A percentile compares a stretch with the other conserved stretches of the same genome.
Conservation (phyloP, 2,797 vertebrate genomes). For the Gorsachius magnificus region DNA sequence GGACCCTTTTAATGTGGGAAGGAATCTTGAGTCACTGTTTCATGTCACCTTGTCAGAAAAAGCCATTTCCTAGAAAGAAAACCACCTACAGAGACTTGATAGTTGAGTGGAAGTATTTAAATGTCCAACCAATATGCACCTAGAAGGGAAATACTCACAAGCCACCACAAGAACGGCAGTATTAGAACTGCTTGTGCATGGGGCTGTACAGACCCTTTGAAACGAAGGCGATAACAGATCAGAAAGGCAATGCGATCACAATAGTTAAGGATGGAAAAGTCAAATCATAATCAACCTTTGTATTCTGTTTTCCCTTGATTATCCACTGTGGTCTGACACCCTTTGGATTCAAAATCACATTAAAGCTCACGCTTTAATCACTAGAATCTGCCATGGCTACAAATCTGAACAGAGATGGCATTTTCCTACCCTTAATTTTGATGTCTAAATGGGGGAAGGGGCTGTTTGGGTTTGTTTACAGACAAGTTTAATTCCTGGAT, state of each 20-base stretch:
- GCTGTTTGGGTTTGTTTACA: background rate
- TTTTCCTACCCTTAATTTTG: background rate
- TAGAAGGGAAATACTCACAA: background rate
- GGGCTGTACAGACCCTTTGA: background rate
- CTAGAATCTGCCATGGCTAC: background rate
- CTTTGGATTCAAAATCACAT: background rate
- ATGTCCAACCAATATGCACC: background rate
- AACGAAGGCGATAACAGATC: background rate
- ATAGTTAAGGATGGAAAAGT: background rate
- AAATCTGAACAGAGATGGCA: background rate
- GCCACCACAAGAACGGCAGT: background rate
- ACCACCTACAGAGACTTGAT: background rate
- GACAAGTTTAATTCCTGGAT: background rate
- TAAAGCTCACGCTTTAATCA: background rate
- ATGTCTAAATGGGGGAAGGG: background rate
- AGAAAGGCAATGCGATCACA: background rate
- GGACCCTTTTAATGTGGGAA: constrained; percentile 50
- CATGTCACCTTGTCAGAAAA: constrained; percentile 11
- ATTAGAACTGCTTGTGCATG: background rate
- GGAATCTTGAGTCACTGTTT: constrained; percentile 20
- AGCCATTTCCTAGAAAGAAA: constrained; percentile 37
- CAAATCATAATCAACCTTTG: background rate
- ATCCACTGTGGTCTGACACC: background rate
- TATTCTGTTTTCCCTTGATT: background rate
- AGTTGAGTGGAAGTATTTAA: background rate